Conservation (phyloP, 2,888 invertebrate species). For the Andrena haemorrhoa region DNA sequence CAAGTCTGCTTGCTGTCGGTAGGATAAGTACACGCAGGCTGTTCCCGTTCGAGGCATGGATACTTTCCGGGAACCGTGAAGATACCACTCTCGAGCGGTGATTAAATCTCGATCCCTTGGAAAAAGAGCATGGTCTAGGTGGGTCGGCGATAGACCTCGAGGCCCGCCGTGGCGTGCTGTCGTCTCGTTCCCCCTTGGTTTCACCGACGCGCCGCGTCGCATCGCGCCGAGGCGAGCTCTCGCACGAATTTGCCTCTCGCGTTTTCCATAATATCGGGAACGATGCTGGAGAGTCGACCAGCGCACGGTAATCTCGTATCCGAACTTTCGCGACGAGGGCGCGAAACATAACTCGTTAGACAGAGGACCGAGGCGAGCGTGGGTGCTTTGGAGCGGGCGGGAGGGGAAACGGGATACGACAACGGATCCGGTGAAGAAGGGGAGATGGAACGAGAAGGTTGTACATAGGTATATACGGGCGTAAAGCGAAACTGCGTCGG, state of each 20-base stretch:
- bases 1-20: not conserved
- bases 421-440: constrained; percentile 2
- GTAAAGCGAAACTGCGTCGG: constrained; percentile 62
- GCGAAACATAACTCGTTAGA: constrained; percentile 73
- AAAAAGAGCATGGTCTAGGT: not conserved
- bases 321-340: constrained; percentile 69
- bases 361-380: constrained; percentile 30
- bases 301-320: constrained; percentile 70
- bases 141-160: not conserved
- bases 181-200: not conserved
- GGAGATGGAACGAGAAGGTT: constrained; percentile 22
- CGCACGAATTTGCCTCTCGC: constrained; percentile 38
- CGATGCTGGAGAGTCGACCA: constrained; percentile 57
- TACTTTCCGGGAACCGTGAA: constrained; percentile 18
- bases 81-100: constrained; percentile 6
- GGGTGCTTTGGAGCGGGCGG: too few species aligned
- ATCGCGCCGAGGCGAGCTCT: not conserved
- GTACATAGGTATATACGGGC: not conserved
- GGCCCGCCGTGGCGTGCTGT: not conserved
- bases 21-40: constrained; percentile 33
- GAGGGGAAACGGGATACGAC: not conserved
- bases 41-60: constrained; percentile 17
- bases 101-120: constrained; percentile 33
- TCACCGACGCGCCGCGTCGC: not conserved
- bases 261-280: constrained; percentile 65